Evolutionary conservation across 1,140 invertebrate species (phyloP).

Genomic region (Aradophagus sp.): DNA sequence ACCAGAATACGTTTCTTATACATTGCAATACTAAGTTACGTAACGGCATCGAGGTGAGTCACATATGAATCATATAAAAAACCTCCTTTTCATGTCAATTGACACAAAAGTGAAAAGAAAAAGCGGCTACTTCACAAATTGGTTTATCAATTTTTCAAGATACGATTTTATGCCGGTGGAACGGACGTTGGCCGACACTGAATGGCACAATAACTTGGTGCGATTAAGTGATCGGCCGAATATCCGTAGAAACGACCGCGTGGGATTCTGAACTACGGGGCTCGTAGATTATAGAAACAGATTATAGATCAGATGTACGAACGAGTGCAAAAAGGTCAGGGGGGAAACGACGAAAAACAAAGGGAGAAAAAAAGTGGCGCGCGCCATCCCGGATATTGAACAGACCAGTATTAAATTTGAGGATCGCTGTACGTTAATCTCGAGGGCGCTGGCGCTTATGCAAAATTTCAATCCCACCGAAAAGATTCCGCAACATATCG

Average conservation of each 20-base stretch:
- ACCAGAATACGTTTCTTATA: constrained; percentile 13
- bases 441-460: constrained; percentile 54
- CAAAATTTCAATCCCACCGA: constrained; percentile 57
- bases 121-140: neutral
- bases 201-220: constrained; percentile 4
- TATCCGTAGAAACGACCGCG: constrained; percentile 13
- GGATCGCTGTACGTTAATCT: constrained; percentile 58
- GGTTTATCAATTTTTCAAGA: constrained; percentile 6
- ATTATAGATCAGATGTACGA: constrained; percentile 51
- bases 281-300: constrained; percentile 46
- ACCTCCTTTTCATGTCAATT: constrained; percentile 15
- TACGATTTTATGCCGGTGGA: constrained; percentile 10
- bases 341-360: neutral
- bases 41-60: constrained; percentile 30
- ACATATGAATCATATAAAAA: constrained; percentile 23
- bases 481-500: constrained; percentile 59
- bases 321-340: constrained; percentile 20
- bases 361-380: constrained; percentile 23
- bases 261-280: constrained; percentile 24
- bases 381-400: constrained; percentile 43
- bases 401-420: constrained; percentile 58
- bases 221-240: constrained; percentile 27
- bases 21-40: constrained; percentile 8
- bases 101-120: constrained; percentile 10
- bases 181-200: neutral